Conservation (phyloP, 1,140 invertebrate genomes). For the Drosophila yakuba region DNA sequence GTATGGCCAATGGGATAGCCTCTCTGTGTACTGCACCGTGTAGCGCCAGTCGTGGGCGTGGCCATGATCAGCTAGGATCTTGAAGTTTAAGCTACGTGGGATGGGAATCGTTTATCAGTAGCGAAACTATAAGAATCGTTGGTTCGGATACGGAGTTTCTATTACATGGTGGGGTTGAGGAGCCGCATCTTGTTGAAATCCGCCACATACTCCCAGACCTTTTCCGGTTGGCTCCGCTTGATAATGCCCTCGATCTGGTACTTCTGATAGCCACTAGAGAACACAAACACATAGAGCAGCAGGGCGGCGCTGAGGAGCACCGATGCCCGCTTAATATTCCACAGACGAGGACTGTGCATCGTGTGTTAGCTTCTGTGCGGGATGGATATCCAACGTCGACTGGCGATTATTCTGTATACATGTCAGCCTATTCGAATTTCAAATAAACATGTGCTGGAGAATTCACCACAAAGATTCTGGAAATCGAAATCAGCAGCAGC, state of each 20-base stretch:
- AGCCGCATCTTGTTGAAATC: conserved; percentile 90
- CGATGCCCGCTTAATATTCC: conserved; percentile 70
- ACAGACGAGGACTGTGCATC: conserved; percentile 60
- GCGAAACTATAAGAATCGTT: too few relatives aligned
- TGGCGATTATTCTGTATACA: conserved; percentile 36
- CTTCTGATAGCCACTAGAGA: conserved; percentile 71
- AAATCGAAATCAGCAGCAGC: conserved; percentile 4
- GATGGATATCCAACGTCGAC: conserved; percentile 21
- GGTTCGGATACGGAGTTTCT: too few relatives aligned
- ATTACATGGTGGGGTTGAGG: conserved; percentile 90
- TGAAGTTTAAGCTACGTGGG: conserved; percentile 86
- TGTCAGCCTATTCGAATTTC: conserved; percentile 55
- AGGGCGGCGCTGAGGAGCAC: conserved; percentile 45
- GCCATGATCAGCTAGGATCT: conserved; percentile 87
- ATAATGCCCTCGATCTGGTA: conserved; percentile 85
- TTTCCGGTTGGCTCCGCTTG: conserved; percentile 86
- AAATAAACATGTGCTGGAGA: conserved; percentile 64
- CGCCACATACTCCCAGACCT: conserved; percentile 90
- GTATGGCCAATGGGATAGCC: conserved; percentile 88
- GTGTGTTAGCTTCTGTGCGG: conserved; percentile 7
- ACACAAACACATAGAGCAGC: conserved; percentile 67
- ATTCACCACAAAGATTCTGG: conserved; percentile 15
- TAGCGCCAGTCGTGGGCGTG: conserved; percentile 90
- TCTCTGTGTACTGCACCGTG: conserved; percentile 88
- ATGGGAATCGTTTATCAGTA: too few relatives aligned